Base-by-base conservation (phyloP, 1,140 invertebrate genomes). In the Centruroides vittatus region DNA sequence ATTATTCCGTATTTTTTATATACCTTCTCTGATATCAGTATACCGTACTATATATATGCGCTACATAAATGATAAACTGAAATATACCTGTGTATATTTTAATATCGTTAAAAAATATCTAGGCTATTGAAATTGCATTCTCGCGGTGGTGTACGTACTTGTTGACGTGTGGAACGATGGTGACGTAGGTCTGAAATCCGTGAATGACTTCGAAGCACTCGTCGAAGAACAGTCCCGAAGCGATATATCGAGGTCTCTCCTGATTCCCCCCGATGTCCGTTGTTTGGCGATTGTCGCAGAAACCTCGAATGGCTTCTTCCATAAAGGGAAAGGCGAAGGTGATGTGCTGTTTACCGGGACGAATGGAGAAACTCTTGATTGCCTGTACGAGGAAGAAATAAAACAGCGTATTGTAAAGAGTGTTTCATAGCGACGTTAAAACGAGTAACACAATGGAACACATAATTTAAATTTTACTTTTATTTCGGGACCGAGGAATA, bases 291-390 rank as follows among this genome's bases (percentile, higher is more conserved):
- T 57, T 47, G 35, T 63, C 60, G 35, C 61, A 65, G 36, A 68
- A 67, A 10, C 57, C 57, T 3, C 65, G 47, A 3, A 67, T 58
- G 5, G 67, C 55, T 12, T 68, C 61, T 53, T 68, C 67, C 67
- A 68, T 68, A 47, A 67, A 68, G 0, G 67, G 67, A 48, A 68
- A 68, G 11, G 66, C 66, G 48, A 68, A 68, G 13, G 67, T 68
- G 35, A 68, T 64, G 49, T 68, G 66, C 36, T 68, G 67, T 48
- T 67, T 68, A 4, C 65, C 64, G 12, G 53, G 59, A 3, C 66
- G 61, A 51, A 68, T 68, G 47, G 66, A 67, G 36, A 68, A 68
- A 56, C 67, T 68, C 55, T 68, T 68, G 47, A 68, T 66, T 4
- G 67, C 66, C 67, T 68, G 48, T 8, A 1, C 0, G 8, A 41